phyloP scores from a whole-genome alignment of 2,797 vertebrate genomes.

The Perodicticus potto region DNA sequence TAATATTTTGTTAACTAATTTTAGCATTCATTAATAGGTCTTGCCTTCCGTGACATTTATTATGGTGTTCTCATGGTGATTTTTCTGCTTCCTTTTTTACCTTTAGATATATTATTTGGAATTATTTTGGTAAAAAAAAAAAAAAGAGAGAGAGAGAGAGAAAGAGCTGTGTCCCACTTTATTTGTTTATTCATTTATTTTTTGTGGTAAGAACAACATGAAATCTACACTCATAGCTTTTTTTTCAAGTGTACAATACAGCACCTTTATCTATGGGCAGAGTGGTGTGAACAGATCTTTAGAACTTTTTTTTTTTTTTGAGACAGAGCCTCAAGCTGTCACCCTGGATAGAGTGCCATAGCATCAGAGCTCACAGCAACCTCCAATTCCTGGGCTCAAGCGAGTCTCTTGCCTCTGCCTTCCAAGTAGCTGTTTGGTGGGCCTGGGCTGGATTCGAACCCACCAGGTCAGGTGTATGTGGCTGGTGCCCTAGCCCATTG shows the following conservation, averaged over 20 bases:
- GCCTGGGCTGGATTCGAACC: no score
- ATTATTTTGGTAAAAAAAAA: neutral
- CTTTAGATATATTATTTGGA: neutral
- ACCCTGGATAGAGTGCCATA: no score
- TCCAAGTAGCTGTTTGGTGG: no score
- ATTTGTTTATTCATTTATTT: neutral
- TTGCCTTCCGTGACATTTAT: neutral
- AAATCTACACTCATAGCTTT: neutral
- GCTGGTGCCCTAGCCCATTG: no score
- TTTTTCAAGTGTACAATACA: neutral
- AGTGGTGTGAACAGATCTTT: neutral
- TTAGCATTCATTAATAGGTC: neutral
- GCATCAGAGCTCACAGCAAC: no score
- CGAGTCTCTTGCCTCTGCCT: no score
- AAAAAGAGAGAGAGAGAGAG: neutral
- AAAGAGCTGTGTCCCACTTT: neutral
- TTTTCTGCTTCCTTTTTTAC: neutral
- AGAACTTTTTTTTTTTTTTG: no score
- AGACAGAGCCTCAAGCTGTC: no score
- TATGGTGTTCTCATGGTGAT: neutral
- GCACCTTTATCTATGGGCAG: neutral
- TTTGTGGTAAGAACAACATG: neutral
- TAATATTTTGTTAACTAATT: neutral
- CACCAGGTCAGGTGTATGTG: no score
- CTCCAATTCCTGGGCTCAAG: no score